These are phyloP conservation scores for Albula goreensis DNA, from an alignment of 2,113 vertebrate species.

Conservation along the genomic window DNA sequence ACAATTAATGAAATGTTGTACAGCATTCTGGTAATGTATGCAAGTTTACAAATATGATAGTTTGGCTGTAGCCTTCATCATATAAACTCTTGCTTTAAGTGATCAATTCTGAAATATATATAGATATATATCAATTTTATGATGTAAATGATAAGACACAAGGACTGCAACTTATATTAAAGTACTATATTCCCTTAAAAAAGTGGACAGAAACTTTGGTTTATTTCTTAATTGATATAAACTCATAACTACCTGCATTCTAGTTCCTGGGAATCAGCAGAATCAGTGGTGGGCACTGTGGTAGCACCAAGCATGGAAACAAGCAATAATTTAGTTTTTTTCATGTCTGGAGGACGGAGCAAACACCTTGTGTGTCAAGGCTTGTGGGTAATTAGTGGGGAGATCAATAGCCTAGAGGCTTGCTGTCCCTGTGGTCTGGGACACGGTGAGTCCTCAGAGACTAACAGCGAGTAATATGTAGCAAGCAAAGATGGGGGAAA, in stretches of 20 bases:
- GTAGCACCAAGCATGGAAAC: conserved; percentile 31
- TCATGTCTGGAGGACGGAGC: conserved; percentile 49
- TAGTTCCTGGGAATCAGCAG: background rate
- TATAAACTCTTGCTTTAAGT: no score
- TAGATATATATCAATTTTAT: no score
- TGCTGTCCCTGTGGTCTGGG: conserved; percentile 26
- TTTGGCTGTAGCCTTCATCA: no score
- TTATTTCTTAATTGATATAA: background rate
- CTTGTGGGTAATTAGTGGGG: conserved; percentile 60
- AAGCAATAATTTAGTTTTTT: conserved; percentile 56
- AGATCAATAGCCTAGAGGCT: conserved; percentile 53
- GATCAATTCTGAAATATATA: no score
- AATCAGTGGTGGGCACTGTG: conserved; percentile 14
- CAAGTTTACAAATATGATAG: no score
- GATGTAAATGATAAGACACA: no score
- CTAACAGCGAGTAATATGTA: background rate
- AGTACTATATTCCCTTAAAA: no score
- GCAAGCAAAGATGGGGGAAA: background rate
- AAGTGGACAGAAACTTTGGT: background rate
- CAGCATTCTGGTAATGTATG: no score
- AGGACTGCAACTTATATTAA: no score
- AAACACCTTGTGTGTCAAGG: conserved; percentile 33
- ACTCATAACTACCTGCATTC: background rate
- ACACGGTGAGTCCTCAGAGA: conserved; percentile 5
- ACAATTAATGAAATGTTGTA: no score